These are phyloP conservation scores for Chrysodeixis includens DNA, from an alignment of 2,888 invertebrate genomes.

Conservation along the genomic window DNA sequence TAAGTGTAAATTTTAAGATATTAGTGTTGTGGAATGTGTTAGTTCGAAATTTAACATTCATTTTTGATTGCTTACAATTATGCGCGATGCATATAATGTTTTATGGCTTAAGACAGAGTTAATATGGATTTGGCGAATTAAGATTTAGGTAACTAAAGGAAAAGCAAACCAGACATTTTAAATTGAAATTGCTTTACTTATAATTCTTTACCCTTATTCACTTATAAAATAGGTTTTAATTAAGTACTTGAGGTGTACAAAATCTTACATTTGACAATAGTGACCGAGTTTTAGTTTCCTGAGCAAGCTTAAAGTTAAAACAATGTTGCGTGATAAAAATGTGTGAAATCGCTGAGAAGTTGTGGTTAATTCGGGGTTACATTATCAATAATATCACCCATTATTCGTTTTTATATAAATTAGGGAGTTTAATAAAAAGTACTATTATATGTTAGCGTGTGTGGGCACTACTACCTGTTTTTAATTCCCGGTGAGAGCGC, in stretches of 20 bases:
- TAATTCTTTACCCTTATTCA: neutral
- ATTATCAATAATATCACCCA: constrained; percentile 70
- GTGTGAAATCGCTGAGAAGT: constrained; percentile 64
- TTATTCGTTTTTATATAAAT: constrained; percentile 72
- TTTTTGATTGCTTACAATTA: constrained; percentile 56
- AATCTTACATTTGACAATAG: neutral
- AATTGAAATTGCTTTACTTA: neutral
- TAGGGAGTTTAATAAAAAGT: constrained; percentile 66
- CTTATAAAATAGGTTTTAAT: neutral
- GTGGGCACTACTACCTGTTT: constrained; percentile 85
- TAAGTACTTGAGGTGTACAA: neutral
- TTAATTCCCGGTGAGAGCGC: constrained; percentile 69
- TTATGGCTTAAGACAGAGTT: constrained; percentile 30
- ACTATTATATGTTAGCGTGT: constrained; percentile 71
- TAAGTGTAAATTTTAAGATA: constrained; percentile 74
- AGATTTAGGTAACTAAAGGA: neutral
- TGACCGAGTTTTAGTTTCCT: neutral
- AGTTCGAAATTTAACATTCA: constrained; percentile 52
- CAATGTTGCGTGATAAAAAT: constrained; percentile 61
- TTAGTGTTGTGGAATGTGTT: constrained; percentile 66
- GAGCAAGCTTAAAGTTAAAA: constrained; percentile 35
- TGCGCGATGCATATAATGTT: constrained; percentile 42
- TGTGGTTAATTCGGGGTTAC: constrained; percentile 68
- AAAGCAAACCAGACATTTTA: neutral
- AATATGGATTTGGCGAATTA: neutral